Base-by-base conservation (phyloP, 2,113 vertebrate species). In the Cochlearius cochlearius region DNA sequence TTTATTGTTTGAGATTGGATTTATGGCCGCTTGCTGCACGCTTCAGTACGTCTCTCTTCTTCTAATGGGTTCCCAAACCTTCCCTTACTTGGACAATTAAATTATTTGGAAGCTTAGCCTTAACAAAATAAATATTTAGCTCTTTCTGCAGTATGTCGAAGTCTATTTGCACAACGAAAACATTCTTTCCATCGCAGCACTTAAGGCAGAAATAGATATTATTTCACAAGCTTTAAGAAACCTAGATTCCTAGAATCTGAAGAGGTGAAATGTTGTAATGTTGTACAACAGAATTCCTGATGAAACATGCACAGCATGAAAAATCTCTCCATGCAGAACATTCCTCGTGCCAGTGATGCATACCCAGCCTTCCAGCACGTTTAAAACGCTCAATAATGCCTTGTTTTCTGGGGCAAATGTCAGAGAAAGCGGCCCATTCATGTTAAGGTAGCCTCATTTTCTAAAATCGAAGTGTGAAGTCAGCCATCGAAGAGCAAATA, bases 181-280 rank as follows among this genome's bases (percentile, higher is more conserved):
- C 60, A 81, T 95, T 96, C 59, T 92, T 96, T 91, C 84, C 52
- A 18, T 68, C 92, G 73, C 77, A 92, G 86, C 18, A 63, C 38
- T 96, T 69, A 53, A 77, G 47, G 76, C 69, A 87, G 66, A 95
- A 96, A 93, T 89, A 94, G 58, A 36, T 82, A 64, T 43, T 96
- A 63, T 95, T 97, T 96, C 83, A 75, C 74, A 91, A 96, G 84
- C 26, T 66, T 75, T 73, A 68, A 82, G 92, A 87, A 96, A 94
- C 29, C 34, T 12, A 45, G 49, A 82, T 79, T 96, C 32, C 58
- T 75, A 72, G 52, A 94, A 85, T 84, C 76, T 45, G 36, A 90
- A 90, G 62, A 85, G 85, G 90, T 45, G 47, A 89, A 91, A 72
- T 85, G 69, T 68, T 88, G 39, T 63, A 91, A 88, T 53, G 59